Conservation (phyloP, 2,888 invertebrate genomes). For the Scaptomyza caliginosa region DNA sequence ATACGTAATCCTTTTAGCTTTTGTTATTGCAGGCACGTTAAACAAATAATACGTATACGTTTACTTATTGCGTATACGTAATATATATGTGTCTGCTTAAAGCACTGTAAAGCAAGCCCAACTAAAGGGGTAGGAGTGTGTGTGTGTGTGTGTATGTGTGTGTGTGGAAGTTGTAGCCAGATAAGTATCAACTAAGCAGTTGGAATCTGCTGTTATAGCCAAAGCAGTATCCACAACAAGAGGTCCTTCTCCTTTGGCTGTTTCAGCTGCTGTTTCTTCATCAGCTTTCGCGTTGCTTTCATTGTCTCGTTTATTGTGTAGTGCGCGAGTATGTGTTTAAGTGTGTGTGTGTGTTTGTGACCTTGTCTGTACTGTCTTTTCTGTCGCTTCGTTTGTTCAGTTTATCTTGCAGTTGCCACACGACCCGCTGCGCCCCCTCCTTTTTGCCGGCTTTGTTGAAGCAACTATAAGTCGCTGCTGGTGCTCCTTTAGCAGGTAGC, state of each 20-base stretch:
- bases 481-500: conserved; percentile 9
- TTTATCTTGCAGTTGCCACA: conserved; percentile 70
- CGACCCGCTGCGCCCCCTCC: conserved; percentile 1
- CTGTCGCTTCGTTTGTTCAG: conserved; percentile 63
- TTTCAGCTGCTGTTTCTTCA: conserved; percentile 16
- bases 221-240: conserved; percentile 56
- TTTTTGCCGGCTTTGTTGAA: conserved; percentile 36
- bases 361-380: conserved; percentile 50
- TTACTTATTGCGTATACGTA: conserved; percentile 58
- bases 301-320: conserved; percentile 34
- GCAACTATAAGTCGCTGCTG: conserved; percentile 36
- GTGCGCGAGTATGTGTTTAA: conserved; percentile 13
- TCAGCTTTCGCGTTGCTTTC: conserved; percentile 26
- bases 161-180: conserved; percentile 21
- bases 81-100: conserved; percentile 46
- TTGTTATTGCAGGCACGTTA: conserved; percentile 62
- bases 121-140: not conserved
- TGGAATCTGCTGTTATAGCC: conserved; percentile 69
- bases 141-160: not conserved
- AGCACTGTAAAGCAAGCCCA: conserved; percentile 6
- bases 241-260: conserved; percentile 6
- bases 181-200: conserved; percentile 77
- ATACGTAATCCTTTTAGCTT: conserved; percentile 42
- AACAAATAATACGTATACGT: conserved; percentile 67
- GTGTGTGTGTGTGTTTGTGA: conserved; percentile 33